phyloP scores from a whole-genome alignment of 2,888 invertebrate species.

The Diaprepes abbreviatus region DNA sequence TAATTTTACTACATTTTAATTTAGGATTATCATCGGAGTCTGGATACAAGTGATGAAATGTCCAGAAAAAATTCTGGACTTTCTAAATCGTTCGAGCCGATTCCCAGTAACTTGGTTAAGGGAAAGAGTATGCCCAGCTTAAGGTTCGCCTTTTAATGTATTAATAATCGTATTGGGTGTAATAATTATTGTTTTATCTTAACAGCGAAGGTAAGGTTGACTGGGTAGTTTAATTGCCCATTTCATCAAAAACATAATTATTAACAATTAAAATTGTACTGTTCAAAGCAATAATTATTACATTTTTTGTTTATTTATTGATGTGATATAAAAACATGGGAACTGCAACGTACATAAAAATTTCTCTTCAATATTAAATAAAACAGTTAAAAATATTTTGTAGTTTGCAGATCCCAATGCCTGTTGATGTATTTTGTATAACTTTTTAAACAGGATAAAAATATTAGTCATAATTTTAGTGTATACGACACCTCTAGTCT shows the following conservation, averaged over 20 bases:
- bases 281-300: no score
- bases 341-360: neutral
- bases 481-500: no score
- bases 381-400: no score
- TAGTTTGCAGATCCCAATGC: no score
- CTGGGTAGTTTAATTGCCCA: no score
- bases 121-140: constrained; percentile 97
- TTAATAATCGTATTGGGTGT: neutral
- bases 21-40: constrained; percentile 86
- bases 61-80: constrained; percentile 79
- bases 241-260: no score
- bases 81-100: constrained; percentile 70
- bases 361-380: no score
- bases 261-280: neutral
- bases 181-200: constrained; percentile 11
- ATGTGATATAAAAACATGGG: neutral
- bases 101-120: constrained; percentile 83
- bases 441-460: no score
- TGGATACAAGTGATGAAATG: constrained; percentile 84
- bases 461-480: no score
- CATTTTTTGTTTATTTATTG: neutral
- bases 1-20: constrained; percentile 39
- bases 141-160: constrained; percentile 74
- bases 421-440: neutral
- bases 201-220: no score